Evolutionary conservation across 1,140 invertebrate species (phyloP).

Genomic region (Drosophila parvula): DNA sequence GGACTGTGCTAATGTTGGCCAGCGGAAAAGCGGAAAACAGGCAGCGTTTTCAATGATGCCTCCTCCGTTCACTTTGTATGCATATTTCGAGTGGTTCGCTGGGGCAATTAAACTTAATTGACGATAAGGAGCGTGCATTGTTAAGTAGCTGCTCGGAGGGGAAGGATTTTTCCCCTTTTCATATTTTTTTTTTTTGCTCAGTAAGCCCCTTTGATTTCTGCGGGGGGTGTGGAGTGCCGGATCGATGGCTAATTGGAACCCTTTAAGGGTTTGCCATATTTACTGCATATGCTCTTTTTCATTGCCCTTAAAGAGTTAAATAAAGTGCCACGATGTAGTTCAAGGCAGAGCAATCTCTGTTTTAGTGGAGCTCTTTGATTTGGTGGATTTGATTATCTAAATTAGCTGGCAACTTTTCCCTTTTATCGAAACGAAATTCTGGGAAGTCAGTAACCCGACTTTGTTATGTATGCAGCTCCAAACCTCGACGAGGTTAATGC

Average conservation of each 20-base stretch:
- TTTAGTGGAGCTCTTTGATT: constrained; percentile 4
- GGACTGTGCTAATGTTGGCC: constrained; percentile 26
- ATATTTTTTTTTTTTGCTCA: no score
- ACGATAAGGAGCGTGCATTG: constrained; percentile 63
- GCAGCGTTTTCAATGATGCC: constrained; percentile 45
- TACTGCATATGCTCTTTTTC: constrained; percentile 29
- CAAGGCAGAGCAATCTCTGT: neutral
- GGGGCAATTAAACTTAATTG: constrained; percentile 80
- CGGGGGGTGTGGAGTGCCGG: constrained; percentile 20
- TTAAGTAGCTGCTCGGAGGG: constrained; percentile 35
- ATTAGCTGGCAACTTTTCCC: constrained; percentile 12
- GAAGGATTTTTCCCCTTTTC: constrained; percentile 29
- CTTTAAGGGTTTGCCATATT: constrained; percentile 7
- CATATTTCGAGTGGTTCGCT: constrained; percentile 73
- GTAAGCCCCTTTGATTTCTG: constrained; percentile 49
- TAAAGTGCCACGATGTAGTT: neutral
- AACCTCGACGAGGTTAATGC: constrained; percentile 13
- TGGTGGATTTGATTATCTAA: constrained; percentile 5
- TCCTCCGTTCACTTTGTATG: constrained; percentile 67
- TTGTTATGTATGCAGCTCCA: constrained; percentile 21
- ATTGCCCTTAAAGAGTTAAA: neutral
- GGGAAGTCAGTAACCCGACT: constrained; percentile 14
- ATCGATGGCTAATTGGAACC: constrained; percentile 42
- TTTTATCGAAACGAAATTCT: constrained; percentile 4
- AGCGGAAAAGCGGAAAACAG: constrained; percentile 4